Evolutionary conservation across 1,140 invertebrate species (phyloP), one percentile per base, ranked within the genome.

Genomic region (Zaprionus camerounensis): DNA sequence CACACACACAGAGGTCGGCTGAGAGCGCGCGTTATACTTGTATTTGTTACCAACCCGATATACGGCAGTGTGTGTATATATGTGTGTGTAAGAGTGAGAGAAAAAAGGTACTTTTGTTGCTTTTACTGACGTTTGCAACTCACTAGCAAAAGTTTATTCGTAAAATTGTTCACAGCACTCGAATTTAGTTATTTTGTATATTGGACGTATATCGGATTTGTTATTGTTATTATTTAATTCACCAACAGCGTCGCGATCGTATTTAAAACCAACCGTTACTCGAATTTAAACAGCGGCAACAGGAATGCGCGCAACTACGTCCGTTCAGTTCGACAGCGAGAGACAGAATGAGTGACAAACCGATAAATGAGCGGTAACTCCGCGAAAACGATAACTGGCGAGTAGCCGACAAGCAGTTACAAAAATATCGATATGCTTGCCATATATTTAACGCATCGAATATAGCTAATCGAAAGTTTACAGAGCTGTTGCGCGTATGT

Each of bases 51-150:
- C 76, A 77, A 77, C 59, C 12, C 26, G 31, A 44, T 34, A 26
- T 17, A 22, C 20, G 12, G 13, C 11, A 24, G 28, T 26, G 28
- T 44, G 6, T n/a, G 55, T 20, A 17, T 36, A 13, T 57, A 22
- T 31, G 51, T 75, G 44, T 51, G 53, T 70, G 44, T 31, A 53
- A 71, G 58, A 68, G 56, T 55, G 58, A 76, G 67, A 58, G 58
- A 78, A 53, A 68, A n/a, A 74, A 74, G 71, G 71, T 66, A 78
- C 66, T 75, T 74, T 74, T 69, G 41, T 70, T 78, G 64, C 64
- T 73, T 74, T 74, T 58, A 57, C 38, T 62, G 36, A 41, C 71
- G 66, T 74, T 70, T 70, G 28, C 71, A 69, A 73, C 46, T 44
- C 15, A 67, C 17, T 36, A 38, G 22, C 55, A 59, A 12, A 12